phyloP scores from a whole-genome alignment of 2,797 vertebrate genomes.

The Urosaurus nigricauda region DNA sequence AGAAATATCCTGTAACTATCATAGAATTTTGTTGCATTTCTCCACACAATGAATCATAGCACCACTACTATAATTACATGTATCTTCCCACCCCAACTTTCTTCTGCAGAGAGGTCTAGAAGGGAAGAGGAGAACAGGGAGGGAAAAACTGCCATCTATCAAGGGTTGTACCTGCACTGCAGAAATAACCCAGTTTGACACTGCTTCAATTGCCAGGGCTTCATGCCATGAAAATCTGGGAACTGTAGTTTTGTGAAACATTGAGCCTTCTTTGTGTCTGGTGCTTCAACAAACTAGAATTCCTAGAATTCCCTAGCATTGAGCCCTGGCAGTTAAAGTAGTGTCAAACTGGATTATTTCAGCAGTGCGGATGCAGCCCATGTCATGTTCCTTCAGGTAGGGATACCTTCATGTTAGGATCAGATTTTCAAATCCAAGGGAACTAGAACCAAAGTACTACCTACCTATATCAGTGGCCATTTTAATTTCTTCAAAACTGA shows the following conservation, averaged over 20 bases:
- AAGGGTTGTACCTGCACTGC: no score
- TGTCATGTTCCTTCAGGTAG: not conserved
- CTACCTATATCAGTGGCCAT: constrained; percentile 84
- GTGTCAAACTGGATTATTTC: no score
- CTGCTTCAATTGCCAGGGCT: no score
- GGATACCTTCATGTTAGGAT: not conserved
- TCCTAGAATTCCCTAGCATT: no score
- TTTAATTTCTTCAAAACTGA: constrained; percentile 84
- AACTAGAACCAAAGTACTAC: constrained; percentile 46
- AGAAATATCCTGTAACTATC: not conserved
- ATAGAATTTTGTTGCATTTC: not conserved
- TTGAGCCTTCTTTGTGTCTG: no score
- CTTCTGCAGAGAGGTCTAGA: not conserved
- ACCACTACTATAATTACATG: not conserved
- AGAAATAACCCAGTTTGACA: no score
- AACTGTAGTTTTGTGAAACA: no score
- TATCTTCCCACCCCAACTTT: no score
- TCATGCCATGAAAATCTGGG: no score
- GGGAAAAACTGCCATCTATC: not conserved
- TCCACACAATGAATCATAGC: not conserved
- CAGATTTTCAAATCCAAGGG: not conserved
- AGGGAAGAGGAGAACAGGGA: not conserved
- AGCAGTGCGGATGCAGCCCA: not conserved
- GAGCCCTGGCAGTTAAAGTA: no score
- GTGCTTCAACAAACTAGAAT: no score